phyloP scores from a whole-genome alignment of 2,113 vertebrate species.

The Channa argus region DNA sequence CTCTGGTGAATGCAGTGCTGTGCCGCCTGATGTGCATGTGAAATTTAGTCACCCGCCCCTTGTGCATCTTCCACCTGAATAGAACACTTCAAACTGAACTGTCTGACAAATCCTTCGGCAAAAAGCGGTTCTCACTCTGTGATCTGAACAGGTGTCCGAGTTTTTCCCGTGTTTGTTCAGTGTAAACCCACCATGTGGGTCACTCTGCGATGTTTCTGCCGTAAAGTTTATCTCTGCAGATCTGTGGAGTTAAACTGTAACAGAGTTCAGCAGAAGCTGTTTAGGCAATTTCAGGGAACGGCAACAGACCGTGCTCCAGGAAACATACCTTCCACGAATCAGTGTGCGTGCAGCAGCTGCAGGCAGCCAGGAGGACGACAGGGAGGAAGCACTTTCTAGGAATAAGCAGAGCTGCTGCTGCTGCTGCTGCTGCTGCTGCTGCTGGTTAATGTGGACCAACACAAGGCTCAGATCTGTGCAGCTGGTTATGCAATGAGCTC shows the following conservation, averaged over 20 bases:
- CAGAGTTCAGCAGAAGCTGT: neutral
- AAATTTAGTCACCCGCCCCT: too few species aligned
- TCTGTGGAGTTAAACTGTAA: neutral
- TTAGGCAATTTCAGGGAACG: neutral
- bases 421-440: neutral
- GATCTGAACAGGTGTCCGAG: too few species aligned
- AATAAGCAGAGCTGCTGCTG: neutral
- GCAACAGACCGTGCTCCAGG: neutral
- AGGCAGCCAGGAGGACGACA: neutral
- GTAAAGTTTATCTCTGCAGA: neutral
- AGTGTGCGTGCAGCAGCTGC: neutral
- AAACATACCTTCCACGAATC: neutral
- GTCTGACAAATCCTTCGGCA: too few species aligned
- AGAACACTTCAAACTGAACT: too few species aligned
- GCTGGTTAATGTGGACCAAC: slow-evolving; percentile 20
- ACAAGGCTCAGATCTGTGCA: neutral
- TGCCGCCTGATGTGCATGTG: too few species aligned
- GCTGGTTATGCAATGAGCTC: neutral
- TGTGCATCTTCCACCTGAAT: too few species aligned
- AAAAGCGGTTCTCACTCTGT: too few species aligned
- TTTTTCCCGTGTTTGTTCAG: neutral
- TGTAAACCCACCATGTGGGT: neutral
- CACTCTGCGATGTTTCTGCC: neutral
- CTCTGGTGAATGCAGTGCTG: too few species aligned
- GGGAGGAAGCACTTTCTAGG: slow-evolving; percentile 29